phyloP scores from a whole-genome alignment of 2,113 vertebrate genomes.

The Gallinago paraguaiae region DNA sequence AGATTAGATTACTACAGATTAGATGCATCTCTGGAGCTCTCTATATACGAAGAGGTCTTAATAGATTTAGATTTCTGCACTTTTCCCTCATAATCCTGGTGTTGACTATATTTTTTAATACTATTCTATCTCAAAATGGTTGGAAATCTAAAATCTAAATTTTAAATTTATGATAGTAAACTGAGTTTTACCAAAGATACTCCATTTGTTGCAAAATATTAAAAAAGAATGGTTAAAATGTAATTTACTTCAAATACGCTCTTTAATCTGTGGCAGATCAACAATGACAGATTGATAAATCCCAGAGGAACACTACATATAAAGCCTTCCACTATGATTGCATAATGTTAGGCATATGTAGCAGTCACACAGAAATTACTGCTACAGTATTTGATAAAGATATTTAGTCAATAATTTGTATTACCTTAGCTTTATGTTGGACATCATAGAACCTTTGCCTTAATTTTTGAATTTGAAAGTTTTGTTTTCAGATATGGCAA shows the following conservation, averaged over 20 bases:
- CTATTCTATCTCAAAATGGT: background rate
- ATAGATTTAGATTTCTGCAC: background rate
- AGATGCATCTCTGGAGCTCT: background rate
- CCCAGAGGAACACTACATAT: background rate
- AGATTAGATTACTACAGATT: background rate
- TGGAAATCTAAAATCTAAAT: background rate
- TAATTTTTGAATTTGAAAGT: background rate
- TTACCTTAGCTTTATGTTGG: background rate
- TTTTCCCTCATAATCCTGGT: background rate
- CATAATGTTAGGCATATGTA: background rate
- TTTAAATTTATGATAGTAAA: background rate
- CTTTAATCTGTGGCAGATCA: background rate
- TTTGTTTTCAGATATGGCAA: background rate
- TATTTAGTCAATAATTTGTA: background rate
- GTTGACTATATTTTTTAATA: background rate
- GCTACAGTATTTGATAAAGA: background rate
- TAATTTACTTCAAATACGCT: background rate
- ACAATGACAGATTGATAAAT: background rate
- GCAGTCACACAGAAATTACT: background rate
- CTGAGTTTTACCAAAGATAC: background rate
- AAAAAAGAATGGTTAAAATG: background rate
- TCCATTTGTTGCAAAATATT: background rate
- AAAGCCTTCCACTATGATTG: background rate
- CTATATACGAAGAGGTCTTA: fast-evolving
- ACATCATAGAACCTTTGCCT: background rate